These are phyloP conservation scores for Caenorhabditis sp. DNA, from an alignment of 2,888 invertebrate species.

Conservation along the genomic window DNA sequence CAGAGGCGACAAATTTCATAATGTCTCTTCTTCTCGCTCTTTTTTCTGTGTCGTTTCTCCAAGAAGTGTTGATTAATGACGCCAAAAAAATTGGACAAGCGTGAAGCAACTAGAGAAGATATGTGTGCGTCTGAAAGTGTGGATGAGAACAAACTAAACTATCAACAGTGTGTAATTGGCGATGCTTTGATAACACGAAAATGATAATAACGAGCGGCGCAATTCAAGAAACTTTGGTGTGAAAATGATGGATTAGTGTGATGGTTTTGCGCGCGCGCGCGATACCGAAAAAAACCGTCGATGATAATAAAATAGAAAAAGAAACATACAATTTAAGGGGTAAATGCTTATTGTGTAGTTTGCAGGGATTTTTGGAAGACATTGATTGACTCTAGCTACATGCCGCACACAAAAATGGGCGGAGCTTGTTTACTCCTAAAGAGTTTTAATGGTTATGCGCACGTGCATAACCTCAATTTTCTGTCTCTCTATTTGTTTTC, in stretches of 20 bases:
- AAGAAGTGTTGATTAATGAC: neutral
- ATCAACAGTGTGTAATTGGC: no score
- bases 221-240: neutral
- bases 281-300: neutral
- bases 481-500: no score
- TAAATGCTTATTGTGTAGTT: neutral
- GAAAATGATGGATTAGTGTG: neutral
- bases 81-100: neutral
- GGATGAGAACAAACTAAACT: no score
- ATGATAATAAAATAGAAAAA: neutral
- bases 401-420: no score
- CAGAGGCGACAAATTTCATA: constrained; percentile 1
- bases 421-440: no score
- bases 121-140: no score
- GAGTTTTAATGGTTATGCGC: no score
- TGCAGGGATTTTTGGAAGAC: no score
- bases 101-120: neutral
- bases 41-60: neutral
- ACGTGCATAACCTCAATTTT: no score
- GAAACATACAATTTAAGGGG: neutral
- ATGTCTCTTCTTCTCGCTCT: neutral
- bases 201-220: neutral
- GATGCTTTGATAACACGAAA: neutral
- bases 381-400: no score
- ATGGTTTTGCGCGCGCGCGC: neutral